Evolutionary conservation across 1,140 invertebrate genomes (phyloP), one percentile per base, ranked within the genome.

Genomic region (Patella vulgata): DNA sequence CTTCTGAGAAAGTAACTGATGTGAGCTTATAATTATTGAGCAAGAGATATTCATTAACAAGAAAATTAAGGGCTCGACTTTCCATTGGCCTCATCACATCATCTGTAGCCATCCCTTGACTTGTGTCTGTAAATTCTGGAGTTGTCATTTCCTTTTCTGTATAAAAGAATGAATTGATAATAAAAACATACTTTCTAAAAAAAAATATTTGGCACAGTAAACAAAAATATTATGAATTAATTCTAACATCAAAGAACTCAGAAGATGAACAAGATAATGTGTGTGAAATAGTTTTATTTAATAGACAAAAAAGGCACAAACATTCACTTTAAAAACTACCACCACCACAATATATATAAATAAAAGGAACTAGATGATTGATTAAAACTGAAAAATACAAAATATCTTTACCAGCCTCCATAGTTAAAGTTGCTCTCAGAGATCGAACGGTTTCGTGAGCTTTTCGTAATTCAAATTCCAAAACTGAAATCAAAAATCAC

Each of bases 1-100:
- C 93, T 87, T 96, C 94, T 47, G 92, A 90, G 86, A 95, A 96
- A 27, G 94, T 95, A 40, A 95, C 94, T 0, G 93, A 93, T 6
- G 93, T 94, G 17, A 96, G 82, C 85, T 95, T 95, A 79, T 94
- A 95, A 50, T 91, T 90, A 79, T 91, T 88, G 11, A 89, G 82
- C 33, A 95, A 79, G 17, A 96, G 82, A 82, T 95, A 95, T 84
- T 95, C 93, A 84, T 95, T 94, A 44, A 96, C 90, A 8, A 96
- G 86, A 83, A 93, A 95, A 84, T 95, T 95, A 0, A 95, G 80
- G 31, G 92, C 92, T 83, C 91, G 86, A 79, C 91, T 90, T 79
- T 96, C 93, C 82, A 94, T 90, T 14, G 92, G 91, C 79, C 92
- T 92, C 43, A 94, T 89, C 1, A 88, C 86, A 48, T 88, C 85